Conservation (phyloP, 2,797 vertebrate species). For the Diceros bicornis region DNA sequence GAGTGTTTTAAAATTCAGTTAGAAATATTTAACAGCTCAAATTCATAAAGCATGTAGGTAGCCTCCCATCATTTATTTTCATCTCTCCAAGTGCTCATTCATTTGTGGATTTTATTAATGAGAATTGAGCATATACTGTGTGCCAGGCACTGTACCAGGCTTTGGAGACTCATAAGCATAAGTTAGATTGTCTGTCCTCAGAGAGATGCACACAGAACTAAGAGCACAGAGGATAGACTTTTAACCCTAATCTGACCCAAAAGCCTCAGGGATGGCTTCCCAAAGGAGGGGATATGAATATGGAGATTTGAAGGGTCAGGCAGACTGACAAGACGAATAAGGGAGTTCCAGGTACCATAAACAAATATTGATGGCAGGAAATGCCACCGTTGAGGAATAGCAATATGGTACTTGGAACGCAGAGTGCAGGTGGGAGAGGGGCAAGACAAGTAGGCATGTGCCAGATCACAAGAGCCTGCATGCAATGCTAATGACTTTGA, state of each 20-base stretch:
- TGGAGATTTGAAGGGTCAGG: neutral
- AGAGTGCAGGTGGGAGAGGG: fast-evolving
- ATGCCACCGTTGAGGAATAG: neutral
- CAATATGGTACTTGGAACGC: neutral
- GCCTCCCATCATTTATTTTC: neutral
- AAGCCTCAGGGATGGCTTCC: neutral
- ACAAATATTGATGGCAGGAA: neutral
- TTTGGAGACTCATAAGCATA: neutral
- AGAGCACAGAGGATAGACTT: neutral
- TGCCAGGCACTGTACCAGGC: neutral
- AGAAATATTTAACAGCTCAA: neutral
- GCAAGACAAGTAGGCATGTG: neutral
- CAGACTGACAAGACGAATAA: neutral
- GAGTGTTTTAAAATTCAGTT: neutral
- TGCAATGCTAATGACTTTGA: neutral
- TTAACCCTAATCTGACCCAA: neutral
- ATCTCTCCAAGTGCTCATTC: neutral
- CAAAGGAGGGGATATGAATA: neutral
- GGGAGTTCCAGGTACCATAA: neutral
- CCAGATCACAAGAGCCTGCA: neutral
- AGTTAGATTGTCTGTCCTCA: neutral
- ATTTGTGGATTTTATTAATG: neutral
- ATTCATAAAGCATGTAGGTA: neutral
- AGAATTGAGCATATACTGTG: neutral
- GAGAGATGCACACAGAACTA: neutral